Evolutionary conservation across 2,888 invertebrate genomes (phyloP).

Genomic region (Xestobium rufovillosum): DNA sequence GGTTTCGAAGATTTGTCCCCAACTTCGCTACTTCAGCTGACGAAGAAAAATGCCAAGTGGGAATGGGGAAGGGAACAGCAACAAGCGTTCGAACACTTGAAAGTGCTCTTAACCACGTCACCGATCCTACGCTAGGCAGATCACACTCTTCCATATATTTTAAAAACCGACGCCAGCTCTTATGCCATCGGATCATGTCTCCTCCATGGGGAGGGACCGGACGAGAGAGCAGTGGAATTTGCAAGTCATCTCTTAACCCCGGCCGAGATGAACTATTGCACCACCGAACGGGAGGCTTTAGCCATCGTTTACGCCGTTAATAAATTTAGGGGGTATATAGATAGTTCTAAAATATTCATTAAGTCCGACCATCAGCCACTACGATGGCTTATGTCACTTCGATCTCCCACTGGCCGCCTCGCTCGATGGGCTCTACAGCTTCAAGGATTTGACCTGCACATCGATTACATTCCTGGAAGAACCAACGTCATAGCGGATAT

Average conservation of each 20-base stretch:
- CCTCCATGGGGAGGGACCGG: neutral
- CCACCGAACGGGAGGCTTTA: constrained; percentile 2
- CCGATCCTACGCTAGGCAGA: constrained; percentile 1
- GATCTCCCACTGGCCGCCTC: no score
- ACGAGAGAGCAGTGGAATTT: neutral
- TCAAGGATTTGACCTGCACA: no score
- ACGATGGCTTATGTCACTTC: no score
- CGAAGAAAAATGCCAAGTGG: neutral
- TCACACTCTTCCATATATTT: neutral
- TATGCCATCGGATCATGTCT: neutral
- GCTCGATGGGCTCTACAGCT: no score
- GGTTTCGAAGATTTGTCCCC: neutral
- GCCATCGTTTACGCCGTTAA: no score
- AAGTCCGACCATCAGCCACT: no score
- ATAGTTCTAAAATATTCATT: no score
- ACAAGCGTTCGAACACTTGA: constrained; percentile 4
- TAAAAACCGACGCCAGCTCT: constrained; percentile 1
- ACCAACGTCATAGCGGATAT: no score
- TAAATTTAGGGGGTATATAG: no score
- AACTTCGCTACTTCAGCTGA: neutral
- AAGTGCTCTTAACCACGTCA: neutral
- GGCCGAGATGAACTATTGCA: neutral
- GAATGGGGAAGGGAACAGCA: neutral
- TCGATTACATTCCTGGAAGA: no score
- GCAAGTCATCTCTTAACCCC: neutral